Evolutionary conservation across 2,888 invertebrate genomes (phyloP).

Genomic region (Neocrepidodera transversa): DNA sequence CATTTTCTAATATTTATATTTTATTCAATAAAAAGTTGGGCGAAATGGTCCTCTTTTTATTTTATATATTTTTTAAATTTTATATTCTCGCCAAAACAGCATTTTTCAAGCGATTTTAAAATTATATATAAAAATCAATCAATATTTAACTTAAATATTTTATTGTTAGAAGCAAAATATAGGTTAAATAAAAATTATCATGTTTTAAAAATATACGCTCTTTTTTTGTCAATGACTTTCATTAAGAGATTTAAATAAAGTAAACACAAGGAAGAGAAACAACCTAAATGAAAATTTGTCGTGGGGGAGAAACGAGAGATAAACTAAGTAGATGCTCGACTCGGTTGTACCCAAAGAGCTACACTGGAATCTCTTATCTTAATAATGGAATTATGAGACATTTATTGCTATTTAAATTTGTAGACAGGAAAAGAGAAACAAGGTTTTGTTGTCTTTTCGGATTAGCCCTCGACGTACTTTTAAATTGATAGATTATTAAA

Average conservation of each 20-base stretch:
- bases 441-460: conserved; percentile 21
- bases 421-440: conserved; percentile 23
- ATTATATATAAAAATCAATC: no score
- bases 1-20: no score
- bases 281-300: conserved; percentile 18
- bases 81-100: no score
- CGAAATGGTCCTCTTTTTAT: no score
- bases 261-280: conserved; percentile 11
- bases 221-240: conserved; percentile 12
- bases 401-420: conserved; percentile 28
- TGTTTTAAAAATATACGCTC: neutral
- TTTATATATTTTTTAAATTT: no score
- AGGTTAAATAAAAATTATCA: no score
- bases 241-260: conserved; percentile 12
- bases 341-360: conserved; percentile 13
- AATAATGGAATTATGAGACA: conserved; percentile 28
- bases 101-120: no score
- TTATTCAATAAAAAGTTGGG: no score
- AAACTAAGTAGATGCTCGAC: conserved; percentile 1
- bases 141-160: no score
- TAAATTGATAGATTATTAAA: neutral
- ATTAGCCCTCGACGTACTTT: neutral
- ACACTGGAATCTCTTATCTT: conserved; percentile 26
- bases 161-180: no score
- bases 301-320: conserved; percentile 15